Conservation (phyloP, 2,888 invertebrate species). For the Eupithecia exiguata region DNA sequence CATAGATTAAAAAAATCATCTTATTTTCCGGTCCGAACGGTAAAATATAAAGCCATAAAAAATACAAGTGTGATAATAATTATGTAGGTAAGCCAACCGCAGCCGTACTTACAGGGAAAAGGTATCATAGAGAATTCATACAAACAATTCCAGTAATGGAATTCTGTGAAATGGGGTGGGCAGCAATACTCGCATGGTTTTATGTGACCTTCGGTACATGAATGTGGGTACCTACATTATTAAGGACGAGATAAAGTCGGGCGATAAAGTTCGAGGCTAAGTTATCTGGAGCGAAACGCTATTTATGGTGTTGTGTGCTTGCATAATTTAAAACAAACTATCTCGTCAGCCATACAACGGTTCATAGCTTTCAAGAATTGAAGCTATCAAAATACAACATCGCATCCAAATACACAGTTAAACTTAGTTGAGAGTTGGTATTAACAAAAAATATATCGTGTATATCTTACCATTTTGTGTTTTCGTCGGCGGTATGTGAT, state of each 20-base stretch:
- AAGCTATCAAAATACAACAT: not conserved
- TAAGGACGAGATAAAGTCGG: slow-evolving; percentile 12
- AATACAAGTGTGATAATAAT: slow-evolving; percentile 14
- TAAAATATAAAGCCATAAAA: slow-evolving; percentile 9
- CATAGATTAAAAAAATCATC: not conserved
- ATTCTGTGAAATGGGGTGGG: slow-evolving; percentile 31
- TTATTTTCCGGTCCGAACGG: slow-evolving; percentile 6
- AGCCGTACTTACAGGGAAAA: slow-evolving; percentile 13
- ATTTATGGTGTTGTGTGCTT: slow-evolving; percentile 7
- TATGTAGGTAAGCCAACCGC: slow-evolving; percentile 13
- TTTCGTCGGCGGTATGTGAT: slow-evolving; percentile 76
- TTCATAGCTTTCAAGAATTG: slow-evolving; percentile 11
- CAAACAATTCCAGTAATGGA: slow-evolving; percentile 41
- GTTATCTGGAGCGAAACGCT: slow-evolving; percentile 18
- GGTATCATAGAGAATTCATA: slow-evolving; percentile 37
- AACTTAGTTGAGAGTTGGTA: not conserved
- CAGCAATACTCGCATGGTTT: slow-evolving; percentile 29
- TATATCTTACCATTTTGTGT: slow-evolving; percentile 75
- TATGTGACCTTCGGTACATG: slow-evolving; percentile 23
- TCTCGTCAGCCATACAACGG: not conserved
- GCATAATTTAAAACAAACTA: slow-evolving; percentile 15
- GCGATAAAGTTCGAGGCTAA: slow-evolving; percentile 16
- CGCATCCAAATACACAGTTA: not conserved
- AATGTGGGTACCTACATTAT: slow-evolving; percentile 16
- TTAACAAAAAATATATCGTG: not conserved